Evolutionary conservation across 1,140 invertebrate species (phyloP), one percentile per base, ranked within the genome.

Genomic region (Cecropterus lyciades): DNA sequence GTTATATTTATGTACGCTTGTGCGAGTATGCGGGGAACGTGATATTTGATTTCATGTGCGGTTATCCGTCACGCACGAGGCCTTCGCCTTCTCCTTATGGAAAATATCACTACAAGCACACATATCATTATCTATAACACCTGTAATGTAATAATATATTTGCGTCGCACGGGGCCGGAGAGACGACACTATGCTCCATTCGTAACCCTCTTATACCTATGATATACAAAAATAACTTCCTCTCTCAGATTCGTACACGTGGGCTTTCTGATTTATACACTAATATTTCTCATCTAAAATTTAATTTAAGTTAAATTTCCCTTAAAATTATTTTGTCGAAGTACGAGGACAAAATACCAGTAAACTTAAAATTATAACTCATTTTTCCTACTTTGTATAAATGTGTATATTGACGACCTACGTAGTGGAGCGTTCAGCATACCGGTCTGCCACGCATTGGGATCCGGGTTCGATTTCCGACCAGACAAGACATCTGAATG

Each of bases 11-110:
- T n/a, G n/a, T n/a, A n/a, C 57, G 57, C 20, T 24, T 42, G 48
- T 69, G 33, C 27, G 42, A 53, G 53, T 62, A 53, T 74, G 69
- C 67, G 20, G 73, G 71, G 75, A 75, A 49, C 60, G 45, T 64
- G 69, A 79, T 84, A 76, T 84, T 82, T 84, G 76, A 83, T 82
- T 83, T 75, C 69, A 75, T 79, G 67, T 79, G 15, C 66, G 70
- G 73, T 78, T 75, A 80, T 81, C 79, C 75, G 76, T 82, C 79
- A 84, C 72, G 72, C 72, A 57, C 72, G 55, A 49, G 45, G 33
- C 60, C 33, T 56, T 48, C n/a, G n/a, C n/a, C n/a, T n/a, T 40
- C 51, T 51, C 48, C 53, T 67, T 67, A 59, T 67, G 65, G 40
- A 59, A 67, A 16, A 67, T 59, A 51, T 67, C 56, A 59, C 55